Conservation (phyloP, 1,140 invertebrate species). For the Pristionchus pacificus region DNA sequence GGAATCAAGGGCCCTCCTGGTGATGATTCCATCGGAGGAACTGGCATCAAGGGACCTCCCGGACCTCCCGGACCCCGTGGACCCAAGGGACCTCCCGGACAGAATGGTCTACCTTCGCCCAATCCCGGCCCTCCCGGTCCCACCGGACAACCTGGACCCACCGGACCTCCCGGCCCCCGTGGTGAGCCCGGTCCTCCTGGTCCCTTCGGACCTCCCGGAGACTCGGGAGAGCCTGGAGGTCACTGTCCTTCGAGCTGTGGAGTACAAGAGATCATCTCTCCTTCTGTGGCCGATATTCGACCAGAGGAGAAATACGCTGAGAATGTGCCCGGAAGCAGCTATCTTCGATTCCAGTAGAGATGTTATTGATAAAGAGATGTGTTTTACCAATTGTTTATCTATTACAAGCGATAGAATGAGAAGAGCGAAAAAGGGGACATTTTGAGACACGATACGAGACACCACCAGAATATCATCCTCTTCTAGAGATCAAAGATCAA, state of each 20-base stretch:
- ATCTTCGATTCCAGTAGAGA: conserved; percentile 8
- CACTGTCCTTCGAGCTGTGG: conserved; percentile 56
- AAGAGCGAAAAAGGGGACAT: too few relatives aligned
- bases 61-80: conserved; percentile 43
- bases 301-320: conserved; percentile 30
- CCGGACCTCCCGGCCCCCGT: conserved; percentile 45
- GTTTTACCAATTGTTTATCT: too few relatives aligned
- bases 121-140: conserved; percentile 39
- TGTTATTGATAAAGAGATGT: too few relatives aligned
- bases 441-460: too few relatives aligned
- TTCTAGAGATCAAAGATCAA: too few relatives aligned
- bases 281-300: conserved; percentile 52
- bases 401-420: too few relatives aligned
- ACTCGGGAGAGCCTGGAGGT: conserved; percentile 48
- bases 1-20: conserved; percentile 42
- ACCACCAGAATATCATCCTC: too few relatives aligned
- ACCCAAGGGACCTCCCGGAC: conserved; percentile 47
- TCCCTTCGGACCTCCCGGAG: conserved; percentile 36
- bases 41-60: conserved; percentile 39
- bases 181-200: conserved; percentile 41
- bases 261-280: conserved; percentile 55
- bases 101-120: conserved; percentile 38
- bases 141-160: conserved; percentile 33
- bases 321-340: conserved; percentile 3
- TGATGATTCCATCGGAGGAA: conserved; percentile 41